phyloP scores from a whole-genome alignment of 92 coral and sea anemone species.

The Muricea muricata region DNA sequence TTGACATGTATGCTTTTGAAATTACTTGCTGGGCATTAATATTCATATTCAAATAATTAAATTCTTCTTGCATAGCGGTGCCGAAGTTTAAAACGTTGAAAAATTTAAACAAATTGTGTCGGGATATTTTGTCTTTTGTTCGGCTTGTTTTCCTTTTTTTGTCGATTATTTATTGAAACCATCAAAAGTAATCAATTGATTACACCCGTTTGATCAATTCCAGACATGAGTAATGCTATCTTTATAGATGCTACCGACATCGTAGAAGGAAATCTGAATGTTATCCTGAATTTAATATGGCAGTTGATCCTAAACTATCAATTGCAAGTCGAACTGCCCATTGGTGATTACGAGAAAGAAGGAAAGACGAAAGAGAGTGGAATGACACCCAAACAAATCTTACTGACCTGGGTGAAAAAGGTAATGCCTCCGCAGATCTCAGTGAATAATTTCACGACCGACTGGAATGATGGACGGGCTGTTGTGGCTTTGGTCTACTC shows the following conservation, averaged over 20 bases:
- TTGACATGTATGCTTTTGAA: too few species aligned
- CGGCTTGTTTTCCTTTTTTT: too few species aligned
- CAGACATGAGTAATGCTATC: background rate
- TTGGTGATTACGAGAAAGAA: slow-evolving; percentile 69
- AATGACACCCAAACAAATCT: slow-evolving; percentile 98
- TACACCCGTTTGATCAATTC: too few species aligned
- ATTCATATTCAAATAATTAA: too few species aligned
- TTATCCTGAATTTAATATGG: slow-evolving; percentile 97
- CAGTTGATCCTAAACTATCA: slow-evolving; percentile 90
- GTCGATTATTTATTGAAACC: too few species aligned
- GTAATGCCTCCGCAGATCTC: slow-evolving; percentile 98
- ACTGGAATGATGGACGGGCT: slow-evolving; percentile 98
- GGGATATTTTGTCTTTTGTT: too few species aligned
- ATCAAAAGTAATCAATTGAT: too few species aligned
- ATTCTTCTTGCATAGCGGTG: too few species aligned
- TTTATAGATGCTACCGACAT: slow-evolving; percentile 92
- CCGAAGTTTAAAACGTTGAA: too few species aligned
- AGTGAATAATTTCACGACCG: slow-evolving; percentile 89
- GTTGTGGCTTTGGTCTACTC: slow-evolving; percentile 98
- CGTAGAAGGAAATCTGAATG: slow-evolving; percentile 91
- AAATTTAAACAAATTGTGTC: too few species aligned
- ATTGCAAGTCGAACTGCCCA: slow-evolving; percentile 98
- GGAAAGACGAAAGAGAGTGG: slow-evolving; percentile 42
- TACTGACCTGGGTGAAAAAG: slow-evolving; percentile 97
- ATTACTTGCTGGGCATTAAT: too few species aligned